These are phyloP conservation scores for Pseudopleuronectes americanus DNA, from an alignment of 2,797 vertebrate genomes.

Conservation along the genomic window DNA sequence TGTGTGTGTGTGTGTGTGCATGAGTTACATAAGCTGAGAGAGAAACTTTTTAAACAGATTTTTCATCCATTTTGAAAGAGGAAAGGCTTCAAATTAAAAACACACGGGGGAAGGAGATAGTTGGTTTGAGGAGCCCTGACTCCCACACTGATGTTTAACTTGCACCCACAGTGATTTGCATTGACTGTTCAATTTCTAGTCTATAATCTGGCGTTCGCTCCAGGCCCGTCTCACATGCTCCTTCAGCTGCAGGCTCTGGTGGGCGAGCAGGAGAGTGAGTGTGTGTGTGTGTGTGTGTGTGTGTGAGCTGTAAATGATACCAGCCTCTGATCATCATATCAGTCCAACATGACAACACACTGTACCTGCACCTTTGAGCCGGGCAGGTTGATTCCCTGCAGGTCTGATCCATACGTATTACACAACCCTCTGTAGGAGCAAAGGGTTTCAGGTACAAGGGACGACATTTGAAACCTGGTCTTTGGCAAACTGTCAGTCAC, in stretches of 20 bases:
- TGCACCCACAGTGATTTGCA: constrained; percentile 17
- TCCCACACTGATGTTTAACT: not conserved
- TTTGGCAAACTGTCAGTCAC: too few relatives aligned
- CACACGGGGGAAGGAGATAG: not conserved
- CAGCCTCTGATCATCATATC: constrained; percentile 14
- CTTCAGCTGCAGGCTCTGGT: constrained; percentile 10
- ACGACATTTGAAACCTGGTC: too few relatives aligned
- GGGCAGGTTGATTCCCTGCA: not conserved
- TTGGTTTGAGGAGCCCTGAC: not conserved
- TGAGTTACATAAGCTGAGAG: not conserved
- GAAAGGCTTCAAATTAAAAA: not conserved
- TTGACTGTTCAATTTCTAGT: not conserved
- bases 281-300: constrained; percentile 14
- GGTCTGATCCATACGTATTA: constrained; percentile 51
- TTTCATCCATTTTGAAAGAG: not conserved
- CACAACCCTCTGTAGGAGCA: constrained; percentile 7
- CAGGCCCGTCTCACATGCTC: not conserved
- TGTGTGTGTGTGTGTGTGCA: not conserved
- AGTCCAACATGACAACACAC: not conserved
- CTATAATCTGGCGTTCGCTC: constrained; percentile 1
- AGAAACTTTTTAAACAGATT: not conserved
- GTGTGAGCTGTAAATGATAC: constrained; percentile 23
- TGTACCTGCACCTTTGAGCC: constrained; percentile 66
- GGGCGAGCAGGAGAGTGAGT: constrained; percentile 20
- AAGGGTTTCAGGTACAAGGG: too few relatives aligned